Base-by-base conservation (phyloP, 1,140 invertebrate genomes). In the Drosophila navojoa region DNA sequence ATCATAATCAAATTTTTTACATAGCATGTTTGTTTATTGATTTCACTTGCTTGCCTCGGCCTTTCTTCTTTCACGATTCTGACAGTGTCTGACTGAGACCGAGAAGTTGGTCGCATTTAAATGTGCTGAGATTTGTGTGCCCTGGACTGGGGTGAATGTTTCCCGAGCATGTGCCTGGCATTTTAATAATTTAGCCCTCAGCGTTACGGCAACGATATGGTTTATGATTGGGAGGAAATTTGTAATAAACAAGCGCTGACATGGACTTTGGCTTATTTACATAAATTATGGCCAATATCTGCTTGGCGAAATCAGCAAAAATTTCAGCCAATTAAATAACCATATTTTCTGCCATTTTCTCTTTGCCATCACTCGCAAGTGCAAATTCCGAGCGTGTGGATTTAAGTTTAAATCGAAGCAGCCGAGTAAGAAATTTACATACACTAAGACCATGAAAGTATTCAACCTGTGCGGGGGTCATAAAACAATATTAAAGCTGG, bases 401-500 rank as follows among this genome's bases (percentile, higher is more conserved):
- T 55, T 71, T 64, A 55, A 71, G 68, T 42, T 64, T 32, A 19
- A 40, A 32, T 25, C 10, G 16, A 63, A 62, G 52, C 59, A 63
- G 50, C 42, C 32, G 50, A 55, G 68, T 57, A 16, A 19, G 15
- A 53, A 54, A 73, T 73, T 68, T 73, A 32, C 71, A 73, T 73
- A 73, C 25, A 73, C 71, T 68, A 73, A 73, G 64, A 40, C 38
- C 64, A 61, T 61, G 61, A 73, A 38, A 68, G 57, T 69, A 42
- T 55, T 61, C 57, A 61, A 69, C 64, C 71, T 69, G 71, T 53
- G 64, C 47, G 38, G 35, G 35, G 45, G 49, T n/a, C 71, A 49
- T 73, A 73, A 73, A 69, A 62, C 52, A 73, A 73, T 73, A 73
- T 73, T 73, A 60, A 69, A 49, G 7, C 38, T 35, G 38, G 22